A percentile compares a stretch with the other conserved stretches of the same genome.
These are phyloP conservation scores for Drosophila neonasuta DNA, from an alignment of 2,888 invertebrate genomes.

Conservation along the genomic window DNA sequence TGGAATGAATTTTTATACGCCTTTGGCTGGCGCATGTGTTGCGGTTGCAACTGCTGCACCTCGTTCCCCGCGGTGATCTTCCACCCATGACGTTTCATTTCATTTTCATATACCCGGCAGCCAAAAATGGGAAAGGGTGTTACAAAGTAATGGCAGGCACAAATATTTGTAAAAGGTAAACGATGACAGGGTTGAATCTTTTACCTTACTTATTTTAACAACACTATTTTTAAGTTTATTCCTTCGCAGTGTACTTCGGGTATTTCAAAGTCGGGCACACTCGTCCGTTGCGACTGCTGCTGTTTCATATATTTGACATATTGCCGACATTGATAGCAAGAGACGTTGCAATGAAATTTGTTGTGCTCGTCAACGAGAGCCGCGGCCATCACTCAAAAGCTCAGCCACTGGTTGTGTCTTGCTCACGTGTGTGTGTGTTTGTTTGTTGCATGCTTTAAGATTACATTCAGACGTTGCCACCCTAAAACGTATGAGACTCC, in stretches of 20 bases:
- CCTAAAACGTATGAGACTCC: conserved; percentile 10
- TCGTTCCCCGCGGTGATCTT: conserved; percentile 35
- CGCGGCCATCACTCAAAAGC: conserved; percentile 60
- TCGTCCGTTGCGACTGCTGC: conserved; percentile 32
- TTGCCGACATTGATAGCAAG: conserved; percentile 74
- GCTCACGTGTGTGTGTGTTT: conserved; percentile 6
- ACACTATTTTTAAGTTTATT: conserved; percentile 39
- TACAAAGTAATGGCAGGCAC: not conserved
- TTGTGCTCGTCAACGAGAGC: conserved; percentile 72
- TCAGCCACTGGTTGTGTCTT: too few relatives aligned
- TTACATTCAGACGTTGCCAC: conserved; percentile 30
- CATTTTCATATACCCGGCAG: conserved; percentile 10
- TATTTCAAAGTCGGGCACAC: not conserved
- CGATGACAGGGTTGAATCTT: too few relatives aligned
- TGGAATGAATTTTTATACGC: conserved; percentile 67
- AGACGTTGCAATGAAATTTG: conserved; percentile 76
- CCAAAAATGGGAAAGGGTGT: not conserved
- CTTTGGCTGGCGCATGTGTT: conserved; percentile 46
- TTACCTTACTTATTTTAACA: conserved; percentile 47
- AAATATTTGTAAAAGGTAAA: too few relatives aligned
- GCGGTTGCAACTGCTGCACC: conserved; percentile 41
- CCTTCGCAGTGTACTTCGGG: too few relatives aligned
- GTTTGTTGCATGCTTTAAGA: conserved; percentile 13
- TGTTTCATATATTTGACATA: conserved; percentile 58
- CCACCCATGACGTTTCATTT: conserved; percentile 34